These are phyloP conservation scores for Pseudococcus viburni DNA, from an alignment of 2,888 invertebrate species.

Conservation along the genomic window DNA sequence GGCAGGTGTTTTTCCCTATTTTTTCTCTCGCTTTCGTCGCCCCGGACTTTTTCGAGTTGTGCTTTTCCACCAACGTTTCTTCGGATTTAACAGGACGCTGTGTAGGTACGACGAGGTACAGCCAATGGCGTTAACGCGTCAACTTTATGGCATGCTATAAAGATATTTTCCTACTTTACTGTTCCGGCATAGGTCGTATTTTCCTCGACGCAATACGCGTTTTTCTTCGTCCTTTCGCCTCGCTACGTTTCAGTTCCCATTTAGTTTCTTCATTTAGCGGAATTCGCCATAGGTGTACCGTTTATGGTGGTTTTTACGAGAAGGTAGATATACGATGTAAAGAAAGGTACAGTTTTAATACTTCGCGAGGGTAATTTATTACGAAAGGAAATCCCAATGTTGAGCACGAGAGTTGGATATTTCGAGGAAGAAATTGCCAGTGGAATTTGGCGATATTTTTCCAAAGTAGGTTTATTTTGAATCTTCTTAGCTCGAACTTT, in stretches of 20 bases:
- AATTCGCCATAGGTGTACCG: background rate
- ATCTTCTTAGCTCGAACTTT: no score
- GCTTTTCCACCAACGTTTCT: no score
- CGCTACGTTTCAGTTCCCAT: background rate
- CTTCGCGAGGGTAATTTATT: no score
- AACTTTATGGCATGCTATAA: background rate
- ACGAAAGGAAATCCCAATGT: no score
- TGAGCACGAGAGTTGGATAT: no score
- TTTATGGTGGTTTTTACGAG: background rate
- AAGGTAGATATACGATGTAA: background rate
- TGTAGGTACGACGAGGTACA: background rate
- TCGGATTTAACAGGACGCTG: no score
- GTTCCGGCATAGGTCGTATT: background rate
- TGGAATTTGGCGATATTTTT: no score
- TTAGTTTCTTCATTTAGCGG: background rate
- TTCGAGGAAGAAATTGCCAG: no score
- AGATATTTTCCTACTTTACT: background rate
- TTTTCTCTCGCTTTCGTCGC: background rate
- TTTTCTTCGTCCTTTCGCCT: background rate
- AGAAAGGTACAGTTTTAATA: no score
- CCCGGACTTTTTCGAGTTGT: no score
- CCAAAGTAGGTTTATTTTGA: no score
- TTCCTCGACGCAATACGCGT: background rate
- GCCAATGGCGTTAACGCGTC: conserved; percentile 7
- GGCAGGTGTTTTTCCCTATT: background rate